phyloP scores from a whole-genome alignment of 2,888 invertebrate genomes.

The Cantharis rufa region DNA sequence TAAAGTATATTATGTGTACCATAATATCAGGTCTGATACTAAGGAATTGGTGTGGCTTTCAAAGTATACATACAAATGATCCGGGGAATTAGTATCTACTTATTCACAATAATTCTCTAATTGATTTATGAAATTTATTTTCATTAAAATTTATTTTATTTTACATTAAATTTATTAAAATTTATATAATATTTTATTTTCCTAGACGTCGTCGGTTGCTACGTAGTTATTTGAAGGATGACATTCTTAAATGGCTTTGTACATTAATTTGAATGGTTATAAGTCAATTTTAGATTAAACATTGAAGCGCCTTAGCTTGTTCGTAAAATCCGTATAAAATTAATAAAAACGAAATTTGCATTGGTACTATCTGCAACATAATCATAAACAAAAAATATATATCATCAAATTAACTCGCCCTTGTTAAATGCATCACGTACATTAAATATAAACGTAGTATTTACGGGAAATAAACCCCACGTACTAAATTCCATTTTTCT shows the following conservation, averaged over 20 bases:
- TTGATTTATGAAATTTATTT: too few species aligned
- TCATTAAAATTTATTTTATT: not conserved
- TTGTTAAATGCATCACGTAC: conserved; percentile 6
- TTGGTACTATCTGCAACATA: not conserved
- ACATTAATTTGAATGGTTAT: not conserved
- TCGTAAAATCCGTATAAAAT: not conserved
- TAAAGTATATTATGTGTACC: too few species aligned
- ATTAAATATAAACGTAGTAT: conserved; percentile 18
- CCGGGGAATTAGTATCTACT: too few species aligned
- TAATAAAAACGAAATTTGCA: not conserved
- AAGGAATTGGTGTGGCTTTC: too few species aligned
- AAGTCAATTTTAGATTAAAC: not conserved
- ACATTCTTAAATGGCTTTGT: not conserved
- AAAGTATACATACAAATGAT: too few species aligned
- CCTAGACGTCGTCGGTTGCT: too few species aligned
- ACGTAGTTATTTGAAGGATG: not conserved
- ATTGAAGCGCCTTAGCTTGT: not conserved
- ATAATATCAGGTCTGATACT: too few species aligned
- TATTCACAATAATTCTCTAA: too few species aligned
- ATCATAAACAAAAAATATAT: not conserved
- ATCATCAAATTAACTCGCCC: not conserved
- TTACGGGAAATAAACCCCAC: conserved; percentile 18
- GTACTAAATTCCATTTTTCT: conserved; percentile 16
- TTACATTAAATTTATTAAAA: not conserved
- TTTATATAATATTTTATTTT: too few species aligned